Base-by-base conservation (phyloP, 2,113 vertebrate species). In the Carassius auratus region DNA sequence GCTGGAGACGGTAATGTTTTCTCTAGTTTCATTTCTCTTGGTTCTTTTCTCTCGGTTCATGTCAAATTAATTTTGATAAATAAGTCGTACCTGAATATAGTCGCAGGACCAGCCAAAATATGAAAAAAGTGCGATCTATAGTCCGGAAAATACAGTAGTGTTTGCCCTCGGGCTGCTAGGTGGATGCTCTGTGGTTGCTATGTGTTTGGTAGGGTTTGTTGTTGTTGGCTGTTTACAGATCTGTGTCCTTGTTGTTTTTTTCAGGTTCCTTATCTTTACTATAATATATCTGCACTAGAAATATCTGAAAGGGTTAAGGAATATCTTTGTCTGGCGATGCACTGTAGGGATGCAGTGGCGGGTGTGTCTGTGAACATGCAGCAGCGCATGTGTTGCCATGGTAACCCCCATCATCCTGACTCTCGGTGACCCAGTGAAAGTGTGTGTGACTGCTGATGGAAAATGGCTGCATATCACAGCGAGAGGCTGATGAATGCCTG, bases 351-450 rank as follows among this genome's bases (percentile, higher is more conserved):
- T 50, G 48, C 9, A 50, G 48, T 50, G 48, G 10, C 48, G 48
- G 48, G 48, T 50, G 42, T 92, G 90, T 87, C 90, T 91, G 89
- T 85, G 90, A 92, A 93, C 92, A 93, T 93, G 94, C 93, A 75
- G 92, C 91, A 92, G 48, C 3, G 12, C 90, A 92, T 90, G 88
- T 91, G 94, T 94, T 95, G 89, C 94, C 92, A 94, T 93, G 92
- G 94, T 92, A 95, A 95, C 95, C 76, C 61, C 76, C 86, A 86
- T 89, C 68, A 85, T 84, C 90, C 92, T 90, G 75, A 76, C 76
- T 78, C 74, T 76, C 57, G 94, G 90, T 94, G 93, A 93, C 92
- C 91, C 90, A 92, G 86, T 92, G 92, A 93, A 85, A 66, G 23
- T 79, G 81, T 45, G 75, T 82, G 83, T 83, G 79, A 76, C 83